Evolutionary conservation across 2,113 vertebrate genomes (phyloP), one percentile per base, ranked within the genome.

Genomic region (Elanoides forficatus): DNA sequence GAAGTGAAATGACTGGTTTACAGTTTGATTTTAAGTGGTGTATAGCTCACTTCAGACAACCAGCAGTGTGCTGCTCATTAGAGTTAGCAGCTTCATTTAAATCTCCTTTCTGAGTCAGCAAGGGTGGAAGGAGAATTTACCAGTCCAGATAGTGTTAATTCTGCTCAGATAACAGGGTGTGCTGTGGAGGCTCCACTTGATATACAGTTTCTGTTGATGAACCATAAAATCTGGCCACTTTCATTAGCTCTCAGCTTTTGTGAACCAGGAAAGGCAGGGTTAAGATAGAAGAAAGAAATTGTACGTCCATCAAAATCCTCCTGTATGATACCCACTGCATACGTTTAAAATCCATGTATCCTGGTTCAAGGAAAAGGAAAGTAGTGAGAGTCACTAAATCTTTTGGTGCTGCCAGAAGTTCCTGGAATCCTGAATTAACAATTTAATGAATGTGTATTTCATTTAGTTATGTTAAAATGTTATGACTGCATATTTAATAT

Each of bases 1-100:
- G 86, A 95, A 93, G 81, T 90, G 91, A 97, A 86, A 94, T 97
- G 70, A 71, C 67, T 90, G 34, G 47, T 95, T 93, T 98, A 86
- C 50, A 29, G 21, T 87, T 89, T 66, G 59, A 36, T 80, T 68
- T 21, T 86, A 91, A 65, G 79, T 75, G 76, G 29, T 79, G 42
- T 76, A 45, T 82, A 84, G 76, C 18, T 84, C 70, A 63, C 67
- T 95, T 95, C 73, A 88, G 50, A 73, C 58, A 42, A 26, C 34
- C 45, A 66, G 32, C 55, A 72, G 38, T 48, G 20, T 9, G 9
- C 75, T 71, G 50, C 80, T 94, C 85, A 81, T 72, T 62, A 66
- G 81, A 84, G 78, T 96, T 96, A 96, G 79, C 72, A 89, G 81
- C 52, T 67, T 96, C 91, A 82, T 71, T 59, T 79, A 92, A 92